Base-by-base conservation (phyloP, 1,140 invertebrate genomes). In the Lordiphosa mommai region DNA sequence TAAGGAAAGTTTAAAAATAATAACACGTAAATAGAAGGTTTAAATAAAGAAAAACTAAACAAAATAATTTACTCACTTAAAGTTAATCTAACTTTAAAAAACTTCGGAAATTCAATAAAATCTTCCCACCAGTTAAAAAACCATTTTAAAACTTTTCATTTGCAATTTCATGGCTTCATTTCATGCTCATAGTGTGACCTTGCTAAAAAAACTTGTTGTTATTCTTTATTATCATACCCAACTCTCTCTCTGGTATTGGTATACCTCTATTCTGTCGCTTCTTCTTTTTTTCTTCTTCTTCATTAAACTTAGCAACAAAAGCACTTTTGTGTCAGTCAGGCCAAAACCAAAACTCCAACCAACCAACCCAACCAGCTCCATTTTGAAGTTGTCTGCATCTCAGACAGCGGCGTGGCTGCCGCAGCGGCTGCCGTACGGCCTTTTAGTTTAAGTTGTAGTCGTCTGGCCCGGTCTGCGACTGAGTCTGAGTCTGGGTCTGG, bases 371-470 rank as follows among this genome's bases (percentile, higher is more conserved):
- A 61, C 55, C 53, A 61, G 69, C 66, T 76, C 50, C 61, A 74
- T 73, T 74, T 76, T 82, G 76, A 82, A 82, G 76, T 84, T 82
- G 76, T 82, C 77, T 82, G 72, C 76, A 60, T 82, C 76, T 82
- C 67, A 82, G 71, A 82, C 77, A 84, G 58, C 71, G 61, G 58
- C 76, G 61, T 63, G 76, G 46, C 44, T 40, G 23, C 55, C 20
- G 34, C 60, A 57, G 48, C 37, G 41, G 40, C 72, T 50, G 57
- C 37, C 55, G 61, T 55, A 61, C 76, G 73, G 76, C 77, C 76
- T 84, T 82, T 82, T 82, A 82, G 76, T 82, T 82, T 76, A 82
- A 84, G 77, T 82, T 74, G 61, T 61, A 71, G 76, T 56, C 76
- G 53, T 32, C 37, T 65, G 40, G 63, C 44, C 27, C 37, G 44